Evolutionary conservation across 2,797 vertebrate species (phyloP), one percentile per base, ranked within the genome.

Genomic region (Distichodus sexfasciatus): DNA sequence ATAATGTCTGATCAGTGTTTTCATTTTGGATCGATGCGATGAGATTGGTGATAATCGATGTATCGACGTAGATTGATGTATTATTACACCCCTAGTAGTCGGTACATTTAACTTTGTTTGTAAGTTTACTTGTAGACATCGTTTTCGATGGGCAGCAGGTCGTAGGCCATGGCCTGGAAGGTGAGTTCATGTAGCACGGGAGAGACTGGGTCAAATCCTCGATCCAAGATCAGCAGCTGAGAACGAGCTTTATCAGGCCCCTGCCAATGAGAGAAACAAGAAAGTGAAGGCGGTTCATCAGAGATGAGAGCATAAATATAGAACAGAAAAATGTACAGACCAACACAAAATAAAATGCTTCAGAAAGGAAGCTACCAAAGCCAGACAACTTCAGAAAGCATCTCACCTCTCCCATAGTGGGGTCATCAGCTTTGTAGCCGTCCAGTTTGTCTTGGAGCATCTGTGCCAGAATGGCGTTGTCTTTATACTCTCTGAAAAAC

Each of bases 361-460:
- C n/a, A 69, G 54, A 58, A 40, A 48, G 17, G 38, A 2, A 69
- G 38, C 5, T 43, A 43, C n/a, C 10, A 5, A 26, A 15, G 46
- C 10, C 11, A 26, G 6, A 40, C 51, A 46, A 33, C 31, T 21
- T 46, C 17, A 10, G 0, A 19, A 21, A n/a, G n/a, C n/a, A n/a
- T n/a, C 78, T 93, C 74, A 98, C 96, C 93, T 99, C 96, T 0
- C 97, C 97, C 93, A 99, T 93, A 21, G 93, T 94, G 54, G 97
- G 96, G 80, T 99, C 97, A 2, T 98, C 96, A 1, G 96, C 96
- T 85, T 99, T 99, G 85, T 96, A 98, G 38, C 93, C 94, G 0
- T 99, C 96, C 35, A 99, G 87, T 80, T 99, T 99, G 87, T 98
- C 95, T 85, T 99, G 96, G 54, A 99, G 92, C 82, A 99, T 92